Evolutionary conservation across 2,113 vertebrate genomes (phyloP).

Genomic region (Daubentonia madagascariensis): DNA sequence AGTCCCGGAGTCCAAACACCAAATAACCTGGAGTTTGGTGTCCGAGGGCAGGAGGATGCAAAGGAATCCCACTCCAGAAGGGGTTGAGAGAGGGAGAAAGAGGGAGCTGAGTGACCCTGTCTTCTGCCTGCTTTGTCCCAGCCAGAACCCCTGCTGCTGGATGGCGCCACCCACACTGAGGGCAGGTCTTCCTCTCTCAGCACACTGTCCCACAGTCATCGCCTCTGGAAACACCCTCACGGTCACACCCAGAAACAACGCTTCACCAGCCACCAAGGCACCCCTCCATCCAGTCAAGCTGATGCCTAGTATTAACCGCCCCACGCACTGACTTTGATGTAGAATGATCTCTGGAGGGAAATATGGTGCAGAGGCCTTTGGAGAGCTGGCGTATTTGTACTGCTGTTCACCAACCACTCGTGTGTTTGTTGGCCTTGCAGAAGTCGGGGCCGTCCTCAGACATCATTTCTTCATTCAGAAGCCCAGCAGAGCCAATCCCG

Average conservation of each 20-base stretch:
- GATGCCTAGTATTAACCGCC: not conserved
- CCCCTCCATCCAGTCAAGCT: not conserved
- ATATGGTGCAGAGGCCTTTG: not conserved
- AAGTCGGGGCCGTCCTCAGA: not conserved
- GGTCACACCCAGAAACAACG: not conserved
- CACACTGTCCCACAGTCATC: not conserved
- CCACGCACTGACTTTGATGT: not conserved
- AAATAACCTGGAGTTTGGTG: not conserved
- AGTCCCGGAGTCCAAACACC: not conserved
- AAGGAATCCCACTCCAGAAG: not conserved
- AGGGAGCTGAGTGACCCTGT: not conserved
- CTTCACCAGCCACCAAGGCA: not conserved
- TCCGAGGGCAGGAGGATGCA: not conserved
- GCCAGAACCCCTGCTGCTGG: not conserved
- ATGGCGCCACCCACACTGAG: not conserved
- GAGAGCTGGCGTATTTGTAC: too few relatives aligned
- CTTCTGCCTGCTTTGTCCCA: not conserved
- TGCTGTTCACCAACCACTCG: rapidly evolving
- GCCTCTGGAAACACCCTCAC: not conserved
- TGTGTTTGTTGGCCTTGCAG: not conserved
- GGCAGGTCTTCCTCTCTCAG: not conserved
- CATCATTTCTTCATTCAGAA: not conserved
- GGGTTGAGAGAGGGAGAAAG: not conserved
- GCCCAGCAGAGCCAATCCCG: not conserved
- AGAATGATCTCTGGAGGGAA: not conserved